A percentile compares a stretch with the other conserved stretches of the same genome.
These are phyloP conservation scores for Agrotis segetum DNA, from an alignment of 2,888 invertebrate species.

Conservation along the genomic window DNA sequence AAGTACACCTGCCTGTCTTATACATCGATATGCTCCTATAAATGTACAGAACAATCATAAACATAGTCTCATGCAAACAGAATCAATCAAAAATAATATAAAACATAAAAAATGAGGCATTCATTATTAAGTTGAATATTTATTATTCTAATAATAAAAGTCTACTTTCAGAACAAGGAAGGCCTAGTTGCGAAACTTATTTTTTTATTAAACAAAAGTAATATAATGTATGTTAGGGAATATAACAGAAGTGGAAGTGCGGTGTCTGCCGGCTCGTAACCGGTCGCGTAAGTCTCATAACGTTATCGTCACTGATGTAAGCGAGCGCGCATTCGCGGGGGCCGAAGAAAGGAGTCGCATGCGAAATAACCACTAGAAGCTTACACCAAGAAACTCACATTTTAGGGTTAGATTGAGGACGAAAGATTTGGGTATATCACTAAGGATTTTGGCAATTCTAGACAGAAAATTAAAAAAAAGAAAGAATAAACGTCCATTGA, in stretches of 20 bases:
- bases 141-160: constrained; percentile 19
- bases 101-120: neutral
- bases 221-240: constrained; percentile 55
- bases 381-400: constrained; percentile 8
- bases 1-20: constrained; percentile 28
- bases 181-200: constrained; percentile 2
- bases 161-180: constrained; percentile 20
- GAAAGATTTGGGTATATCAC: neutral
- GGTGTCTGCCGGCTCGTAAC: constrained; percentile 73
- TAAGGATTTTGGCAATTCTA: neutral
- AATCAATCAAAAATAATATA: constrained; percentile 14
- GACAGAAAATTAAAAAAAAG: neutral
- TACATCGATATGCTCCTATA: neutral
- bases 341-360: constrained; percentile 60
- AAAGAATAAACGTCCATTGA: too few species aligned
- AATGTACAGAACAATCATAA: neutral
- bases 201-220: constrained; percentile 28
- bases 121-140: neutral
- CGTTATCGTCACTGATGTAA: constrained; percentile 86
- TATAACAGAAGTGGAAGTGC: constrained; percentile 68
- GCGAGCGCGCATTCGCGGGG: constrained; percentile 60
- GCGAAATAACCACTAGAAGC: constrained; percentile 41
- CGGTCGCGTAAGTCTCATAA: constrained; percentile 81
- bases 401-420: neutral
- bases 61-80: constrained; percentile 5